A percentile compares a stretch with the other conserved stretches of the same genome.
phyloP scores from a whole-genome alignment of 2,113 vertebrate genomes.

The Haliaeetus leucogaster region DNA sequence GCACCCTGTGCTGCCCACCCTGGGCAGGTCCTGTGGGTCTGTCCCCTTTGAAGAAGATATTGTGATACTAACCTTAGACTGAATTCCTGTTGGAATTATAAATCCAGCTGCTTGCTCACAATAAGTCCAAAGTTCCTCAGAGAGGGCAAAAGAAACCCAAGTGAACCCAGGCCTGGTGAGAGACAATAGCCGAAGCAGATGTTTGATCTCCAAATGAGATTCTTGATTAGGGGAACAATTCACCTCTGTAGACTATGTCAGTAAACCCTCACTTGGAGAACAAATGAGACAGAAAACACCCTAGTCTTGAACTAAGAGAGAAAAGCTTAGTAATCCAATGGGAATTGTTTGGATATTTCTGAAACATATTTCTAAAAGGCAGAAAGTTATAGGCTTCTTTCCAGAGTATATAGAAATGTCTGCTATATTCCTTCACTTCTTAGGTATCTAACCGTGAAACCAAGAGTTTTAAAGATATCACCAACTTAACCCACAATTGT shows the following conservation, averaged over 20 bases:
- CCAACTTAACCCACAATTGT: neutral
- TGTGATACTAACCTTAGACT: neutral
- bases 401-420: neutral
- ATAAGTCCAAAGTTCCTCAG: neutral
- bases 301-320: neutral
- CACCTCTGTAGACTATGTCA: neutral
- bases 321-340: neutral
- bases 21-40: neutral
- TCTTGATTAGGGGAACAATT: neutral
- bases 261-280: neutral
- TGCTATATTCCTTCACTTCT: neutral
- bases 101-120: neutral
- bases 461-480: neutral
- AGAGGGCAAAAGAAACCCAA: neutral
- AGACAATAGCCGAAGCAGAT: neutral
- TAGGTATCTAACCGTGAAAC: neutral
- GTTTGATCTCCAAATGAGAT: neutral
- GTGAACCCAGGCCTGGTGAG: neutral
- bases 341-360: neutral
- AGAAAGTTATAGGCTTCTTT: neutral
- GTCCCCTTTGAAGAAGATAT: accelerated
- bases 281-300: neutral
- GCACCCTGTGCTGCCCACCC: no score
- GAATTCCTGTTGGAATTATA: neutral
- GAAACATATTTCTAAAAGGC: neutral